Percentiles rank a stretch among this genome's conserved stretches.
These are phyloP conservation scores for Isurus oxyrinchus DNA, from an alignment of 2,113 vertebrate species.

Conservation along the genomic window DNA sequence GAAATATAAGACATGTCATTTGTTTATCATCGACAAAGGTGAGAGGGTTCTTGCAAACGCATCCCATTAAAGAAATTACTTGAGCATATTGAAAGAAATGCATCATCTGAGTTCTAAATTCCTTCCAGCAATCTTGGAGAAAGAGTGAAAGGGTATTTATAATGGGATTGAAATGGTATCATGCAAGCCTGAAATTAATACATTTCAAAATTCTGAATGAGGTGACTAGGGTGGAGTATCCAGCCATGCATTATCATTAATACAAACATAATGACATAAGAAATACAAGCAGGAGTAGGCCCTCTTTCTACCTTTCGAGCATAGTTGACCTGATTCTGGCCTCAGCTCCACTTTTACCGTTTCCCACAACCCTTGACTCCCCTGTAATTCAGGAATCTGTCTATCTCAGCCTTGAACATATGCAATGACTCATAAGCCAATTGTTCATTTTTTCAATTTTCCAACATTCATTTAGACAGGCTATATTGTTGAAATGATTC, in stretches of 20 bases:
- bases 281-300: neutral
- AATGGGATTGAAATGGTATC: neutral
- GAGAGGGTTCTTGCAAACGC: neutral
- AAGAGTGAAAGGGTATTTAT: neutral
- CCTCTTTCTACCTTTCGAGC: too few species aligned
- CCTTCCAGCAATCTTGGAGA: conserved; percentile 16
- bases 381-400: neutral
- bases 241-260: neutral
- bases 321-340: too few species aligned
- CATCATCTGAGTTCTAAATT: neutral
- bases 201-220: conserved; percentile 24
- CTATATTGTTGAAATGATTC: neutral
- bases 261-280: neutral
- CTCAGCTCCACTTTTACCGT: neutral
- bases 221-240: neutral
- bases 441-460: neutral
- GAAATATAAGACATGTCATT: neutral
- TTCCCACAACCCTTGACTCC: neutral
- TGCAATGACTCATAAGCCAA: neutral
- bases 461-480: neutral
- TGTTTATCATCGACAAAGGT: neutral
- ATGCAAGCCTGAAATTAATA: conserved; percentile 24
- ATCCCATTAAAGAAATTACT: neutral
- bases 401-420: neutral
- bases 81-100: neutral